Conservation (phyloP, 2,113 vertebrate species). For the Cathartes aura region DNA sequence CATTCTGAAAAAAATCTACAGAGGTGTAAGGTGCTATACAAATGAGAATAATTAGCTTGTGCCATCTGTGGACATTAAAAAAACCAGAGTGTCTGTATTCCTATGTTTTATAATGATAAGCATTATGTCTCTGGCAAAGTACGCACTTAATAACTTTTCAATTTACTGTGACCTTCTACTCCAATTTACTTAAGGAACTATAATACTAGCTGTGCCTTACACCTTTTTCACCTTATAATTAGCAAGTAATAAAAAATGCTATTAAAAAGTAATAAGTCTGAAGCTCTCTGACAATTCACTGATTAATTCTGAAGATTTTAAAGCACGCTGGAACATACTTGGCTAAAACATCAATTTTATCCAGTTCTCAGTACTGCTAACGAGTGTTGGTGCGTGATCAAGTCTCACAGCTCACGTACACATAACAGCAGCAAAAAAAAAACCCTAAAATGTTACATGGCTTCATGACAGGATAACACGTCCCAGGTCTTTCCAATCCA, state of each 20-base stretch:
- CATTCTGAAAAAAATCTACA: conserved; percentile 63
- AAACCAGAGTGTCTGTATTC: neutral
- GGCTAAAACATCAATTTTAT: conserved; percentile 71
- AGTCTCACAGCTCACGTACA: neutral
- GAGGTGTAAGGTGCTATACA: conserved; percentile 76
- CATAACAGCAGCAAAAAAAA: neutral
- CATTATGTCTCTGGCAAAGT: conserved; percentile 23
- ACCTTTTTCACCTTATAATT: conserved; percentile 74
- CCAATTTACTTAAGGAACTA: conserved; percentile 46
- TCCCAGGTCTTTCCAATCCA: neutral
- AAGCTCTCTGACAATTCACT: conserved; percentile 76
- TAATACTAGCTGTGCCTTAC: neutral
- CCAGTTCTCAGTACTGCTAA: neutral
- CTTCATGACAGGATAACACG: neutral
- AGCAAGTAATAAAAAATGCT: conserved; percentile 75
- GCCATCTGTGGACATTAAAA: conserved; percentile 73
- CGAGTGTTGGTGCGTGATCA: accelerated
- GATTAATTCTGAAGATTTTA: conserved; percentile 82
- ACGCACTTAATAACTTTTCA: conserved; percentile 26
- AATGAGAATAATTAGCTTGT: conserved; percentile 75
- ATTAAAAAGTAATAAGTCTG: conserved; percentile 78
- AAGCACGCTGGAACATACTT: conserved; percentile 78
- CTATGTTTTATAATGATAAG: conserved; percentile 29
- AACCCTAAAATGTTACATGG: neutral
- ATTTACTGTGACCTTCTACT: conserved; percentile 49